Percentiles rank a stretch among this genome's conserved stretches.
These are phyloP conservation scores for Pristionchus entomophagus DNA, from an alignment of 2,888 invertebrate genomes.

Conservation along the genomic window DNA sequence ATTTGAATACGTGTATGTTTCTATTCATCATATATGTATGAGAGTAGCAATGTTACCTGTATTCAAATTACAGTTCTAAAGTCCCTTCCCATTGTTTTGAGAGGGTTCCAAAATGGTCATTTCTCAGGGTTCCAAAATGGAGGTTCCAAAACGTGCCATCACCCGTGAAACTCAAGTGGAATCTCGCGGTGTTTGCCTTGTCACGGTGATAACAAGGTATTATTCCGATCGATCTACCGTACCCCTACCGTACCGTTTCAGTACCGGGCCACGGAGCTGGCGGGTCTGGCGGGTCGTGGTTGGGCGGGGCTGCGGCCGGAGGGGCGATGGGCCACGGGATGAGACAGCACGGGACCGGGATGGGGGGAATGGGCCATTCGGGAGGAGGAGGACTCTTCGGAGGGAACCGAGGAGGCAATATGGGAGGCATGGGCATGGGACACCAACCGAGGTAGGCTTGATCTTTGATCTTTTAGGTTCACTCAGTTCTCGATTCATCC, in stretches of 20 bases:
- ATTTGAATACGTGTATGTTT: too few relatives aligned
- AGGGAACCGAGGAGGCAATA: constrained; percentile 29
- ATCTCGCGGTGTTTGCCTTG: too few relatives aligned
- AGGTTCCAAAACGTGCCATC: too few relatives aligned
- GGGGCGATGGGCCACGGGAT: constrained; percentile 40
- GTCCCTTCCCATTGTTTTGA: too few relatives aligned
- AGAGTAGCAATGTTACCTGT: too few relatives aligned
- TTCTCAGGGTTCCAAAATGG: too few relatives aligned
- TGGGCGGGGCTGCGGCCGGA: constrained; percentile 32
- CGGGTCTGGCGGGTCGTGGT: neutral
- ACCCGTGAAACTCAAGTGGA: too few relatives aligned
- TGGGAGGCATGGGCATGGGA: constrained; percentile 18
- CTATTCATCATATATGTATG: too few relatives aligned
- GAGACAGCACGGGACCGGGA: constrained; percentile 28
- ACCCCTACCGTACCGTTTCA: constrained; percentile 29
- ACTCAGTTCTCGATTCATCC: neutral
- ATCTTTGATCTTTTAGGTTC: neutral
- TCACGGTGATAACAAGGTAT: too few relatives aligned
- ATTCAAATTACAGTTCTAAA: too few relatives aligned
- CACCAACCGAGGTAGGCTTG: constrained; percentile 10
- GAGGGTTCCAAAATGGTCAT: too few relatives aligned
- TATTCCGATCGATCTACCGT: too few relatives aligned
- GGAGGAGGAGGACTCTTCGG: constrained; percentile 43
- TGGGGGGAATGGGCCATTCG: constrained; percentile 29
- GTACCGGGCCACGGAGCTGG: constrained; percentile 38